Evolutionary conservation across 2,797 vertebrate genomes (phyloP).

Genomic region (Meriones psammophilus): DNA sequence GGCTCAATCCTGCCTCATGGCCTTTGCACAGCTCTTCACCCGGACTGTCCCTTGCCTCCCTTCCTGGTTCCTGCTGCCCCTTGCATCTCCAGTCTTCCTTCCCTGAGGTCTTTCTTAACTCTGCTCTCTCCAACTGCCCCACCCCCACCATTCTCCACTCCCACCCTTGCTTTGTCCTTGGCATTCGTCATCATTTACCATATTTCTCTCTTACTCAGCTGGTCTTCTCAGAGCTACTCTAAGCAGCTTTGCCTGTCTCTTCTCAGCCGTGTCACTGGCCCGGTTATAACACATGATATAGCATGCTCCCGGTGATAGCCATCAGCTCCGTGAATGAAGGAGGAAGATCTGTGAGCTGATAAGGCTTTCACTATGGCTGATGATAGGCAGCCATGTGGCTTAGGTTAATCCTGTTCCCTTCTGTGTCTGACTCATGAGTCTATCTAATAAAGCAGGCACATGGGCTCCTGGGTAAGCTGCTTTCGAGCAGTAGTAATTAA

Average conservation of each 20-base stretch:
- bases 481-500: slow-evolving; percentile 53
- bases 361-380: neutral
- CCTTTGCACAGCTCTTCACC: neutral
- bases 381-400: neutral
- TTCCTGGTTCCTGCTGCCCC: neutral
- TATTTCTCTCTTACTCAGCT: accelerated
- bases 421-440: slow-evolving; percentile 28
- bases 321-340: neutral
- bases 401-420: neutral
- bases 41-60: neutral
- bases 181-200: neutral
- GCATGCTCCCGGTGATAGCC: neutral
- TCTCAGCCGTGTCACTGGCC: neutral
- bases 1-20: neutral
- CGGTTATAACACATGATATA: neutral
- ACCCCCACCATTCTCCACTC: neutral
- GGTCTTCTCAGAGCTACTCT: neutral
- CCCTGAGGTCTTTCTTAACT: neutral
- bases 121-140: neutral
- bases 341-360: neutral
- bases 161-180: neutral
- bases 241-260: neutral
- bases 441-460: neutral
- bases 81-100: neutral
- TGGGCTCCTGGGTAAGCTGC: slow-evolving; percentile 1